These are phyloP conservation scores for Rhyacichthys aspro DNA, from an alignment of 2,797 vertebrate genomes.

Conservation along the genomic window DNA sequence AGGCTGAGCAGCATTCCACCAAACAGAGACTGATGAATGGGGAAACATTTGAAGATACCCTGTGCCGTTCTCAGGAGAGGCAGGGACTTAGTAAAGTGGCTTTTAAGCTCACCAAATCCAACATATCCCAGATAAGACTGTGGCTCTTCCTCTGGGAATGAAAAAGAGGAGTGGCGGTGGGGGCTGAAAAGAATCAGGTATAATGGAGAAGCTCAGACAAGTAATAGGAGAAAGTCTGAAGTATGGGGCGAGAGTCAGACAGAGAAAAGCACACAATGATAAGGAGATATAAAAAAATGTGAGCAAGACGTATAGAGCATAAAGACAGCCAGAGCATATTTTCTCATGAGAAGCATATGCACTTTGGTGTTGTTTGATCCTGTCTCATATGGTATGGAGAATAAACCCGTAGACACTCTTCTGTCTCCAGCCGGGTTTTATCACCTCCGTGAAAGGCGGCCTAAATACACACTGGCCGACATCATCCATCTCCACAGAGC, in stretches of 20 bases:
- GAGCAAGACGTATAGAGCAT: slow-evolving; percentile 14
- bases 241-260: slow-evolving; percentile 16
- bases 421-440: slow-evolving; percentile 59
- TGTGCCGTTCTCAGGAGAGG: slow-evolving; percentile 48
- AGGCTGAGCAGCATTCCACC: slow-evolving; percentile 45
- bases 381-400: slow-evolving; percentile 34
- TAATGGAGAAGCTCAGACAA: slow-evolving; percentile 39
- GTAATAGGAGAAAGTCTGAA: slow-evolving; percentile 11
- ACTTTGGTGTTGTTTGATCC: slow-evolving; percentile 47
- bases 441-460: slow-evolving; percentile 66
- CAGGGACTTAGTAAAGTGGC: slow-evolving; percentile 68
- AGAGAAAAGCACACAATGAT: slow-evolving; percentile 29
- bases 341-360: slow-evolving; percentile 49
- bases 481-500: slow-evolving; percentile 51
- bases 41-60: slow-evolving; percentile 50
- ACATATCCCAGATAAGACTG: slow-evolving; percentile 77
- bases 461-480: slow-evolving; percentile 53
- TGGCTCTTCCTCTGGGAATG: slow-evolving; percentile 62
- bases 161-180: slow-evolving; percentile 45
- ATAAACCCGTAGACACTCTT: slow-evolving; percentile 53
- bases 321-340: slow-evolving; percentile 36
- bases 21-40: slow-evolving; percentile 48
- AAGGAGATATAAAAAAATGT: slow-evolving; percentile 21
- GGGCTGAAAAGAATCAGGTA: slow-evolving; percentile 56
- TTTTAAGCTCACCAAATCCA: slow-evolving; percentile 78